These are phyloP conservation scores for Paramormyrops kingsleyae DNA, from an alignment of 2,113 vertebrate genomes.

Conservation along the genomic window DNA sequence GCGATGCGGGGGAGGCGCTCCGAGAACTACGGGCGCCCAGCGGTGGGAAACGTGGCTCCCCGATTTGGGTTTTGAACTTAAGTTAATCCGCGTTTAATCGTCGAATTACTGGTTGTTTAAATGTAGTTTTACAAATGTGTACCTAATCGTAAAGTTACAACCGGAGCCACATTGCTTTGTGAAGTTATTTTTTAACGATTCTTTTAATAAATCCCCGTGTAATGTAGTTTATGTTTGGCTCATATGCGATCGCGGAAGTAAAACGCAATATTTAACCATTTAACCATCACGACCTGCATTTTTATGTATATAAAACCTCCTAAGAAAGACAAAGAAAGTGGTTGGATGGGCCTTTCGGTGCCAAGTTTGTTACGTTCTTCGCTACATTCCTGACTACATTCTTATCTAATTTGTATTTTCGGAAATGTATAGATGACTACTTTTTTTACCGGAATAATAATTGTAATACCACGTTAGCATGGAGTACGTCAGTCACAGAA, in stretches of 20 bases:
- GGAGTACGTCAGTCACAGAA: neutral
- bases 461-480: neutral
- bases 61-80: neutral
- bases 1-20: neutral
- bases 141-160: neutral
- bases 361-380: neutral
- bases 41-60: neutral
- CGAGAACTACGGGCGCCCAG: neutral
- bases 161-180: neutral
- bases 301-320: neutral
- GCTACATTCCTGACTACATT: neutral
- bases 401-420: neutral
- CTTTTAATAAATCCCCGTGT: neutral
- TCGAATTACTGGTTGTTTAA: neutral
- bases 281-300: neutral
- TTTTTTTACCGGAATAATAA: neutral
- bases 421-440: neutral
- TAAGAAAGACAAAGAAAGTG: neutral
- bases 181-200: neutral
- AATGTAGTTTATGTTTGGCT: neutral
- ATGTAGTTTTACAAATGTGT: neutral
- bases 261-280: neutral
- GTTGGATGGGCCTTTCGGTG: neutral
- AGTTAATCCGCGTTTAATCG: neutral
- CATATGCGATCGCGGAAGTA: neutral